Percentiles rank a stretch among this genome's conserved stretches.
Conservation (phyloP, 2,113 vertebrate species). For the Callaeas wilsoni region DNA sequence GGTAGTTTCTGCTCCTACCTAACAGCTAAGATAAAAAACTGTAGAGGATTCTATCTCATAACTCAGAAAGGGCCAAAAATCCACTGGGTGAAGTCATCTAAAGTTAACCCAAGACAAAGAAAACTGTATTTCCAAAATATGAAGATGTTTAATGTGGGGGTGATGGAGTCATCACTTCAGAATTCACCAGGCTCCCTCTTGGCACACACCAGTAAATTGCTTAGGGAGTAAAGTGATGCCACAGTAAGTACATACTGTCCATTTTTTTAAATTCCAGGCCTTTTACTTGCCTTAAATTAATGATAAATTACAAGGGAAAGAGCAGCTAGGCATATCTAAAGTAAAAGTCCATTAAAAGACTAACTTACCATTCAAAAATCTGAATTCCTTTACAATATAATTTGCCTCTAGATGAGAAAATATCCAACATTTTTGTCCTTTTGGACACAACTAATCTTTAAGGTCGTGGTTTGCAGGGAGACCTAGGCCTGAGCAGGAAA, state of each 20-base stretch:
- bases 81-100: background rate
- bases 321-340: background rate
- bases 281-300: background rate
- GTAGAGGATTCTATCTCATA: background rate
- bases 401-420: background rate
- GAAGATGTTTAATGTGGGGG: background rate
- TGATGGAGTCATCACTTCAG: background rate
- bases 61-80: background rate
- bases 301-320: background rate
- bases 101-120: background rate
- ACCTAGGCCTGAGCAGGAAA: background rate
- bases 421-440: background rate
- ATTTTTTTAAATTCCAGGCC: background rate
- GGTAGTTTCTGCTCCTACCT: conserved; percentile 25
- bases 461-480: background rate
- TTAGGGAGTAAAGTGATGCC: background rate
- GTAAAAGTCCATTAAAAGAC: background rate
- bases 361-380: background rate
- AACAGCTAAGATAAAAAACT: conserved; percentile 10
- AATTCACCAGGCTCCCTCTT: background rate
- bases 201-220: background rate
- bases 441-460: background rate
- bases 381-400: background rate
- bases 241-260: rapidly evolving
- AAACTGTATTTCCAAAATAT: background rate